Percentiles rank a stretch among this genome's conserved stretches.
These are phyloP conservation scores for Helogale parvula DNA, from an alignment of 2,113 vertebrate genomes.

Conservation along the genomic window DNA sequence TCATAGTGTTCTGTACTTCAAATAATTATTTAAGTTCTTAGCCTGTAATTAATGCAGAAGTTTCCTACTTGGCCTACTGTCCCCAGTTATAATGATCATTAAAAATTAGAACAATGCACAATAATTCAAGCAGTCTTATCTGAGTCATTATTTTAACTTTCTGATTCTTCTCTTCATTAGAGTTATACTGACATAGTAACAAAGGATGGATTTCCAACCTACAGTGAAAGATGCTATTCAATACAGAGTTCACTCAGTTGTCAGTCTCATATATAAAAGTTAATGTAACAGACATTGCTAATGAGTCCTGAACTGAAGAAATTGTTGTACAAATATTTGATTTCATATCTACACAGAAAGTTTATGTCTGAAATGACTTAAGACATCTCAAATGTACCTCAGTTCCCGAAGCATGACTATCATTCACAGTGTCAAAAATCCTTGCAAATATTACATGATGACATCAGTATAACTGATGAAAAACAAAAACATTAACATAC, in stretches of 20 bases:
- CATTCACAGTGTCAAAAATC: not conserved
- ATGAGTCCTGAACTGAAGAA: not conserved
- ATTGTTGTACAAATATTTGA: not conserved
- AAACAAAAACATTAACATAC: not conserved
- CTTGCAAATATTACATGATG: not conserved
- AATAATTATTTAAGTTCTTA: conserved; percentile 43
- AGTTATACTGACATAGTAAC: not conserved
- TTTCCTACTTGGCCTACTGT: not conserved
- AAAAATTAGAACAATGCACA: not conserved
- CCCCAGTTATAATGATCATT: not conserved
- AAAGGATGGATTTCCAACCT: not conserved
- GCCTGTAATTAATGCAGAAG: not conserved
- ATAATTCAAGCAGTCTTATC: not conserved
- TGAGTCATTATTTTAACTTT: not conserved
- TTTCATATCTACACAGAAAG: not conserved
- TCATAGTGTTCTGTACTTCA: conserved; percentile 7
- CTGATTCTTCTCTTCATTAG: not conserved
- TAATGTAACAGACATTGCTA: not conserved
- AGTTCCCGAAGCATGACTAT: not conserved
- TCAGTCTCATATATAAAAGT: not conserved
- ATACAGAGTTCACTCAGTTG: not conserved
- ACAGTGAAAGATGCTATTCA: not conserved
- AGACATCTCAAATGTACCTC: not conserved
- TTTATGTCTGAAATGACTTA: not conserved
- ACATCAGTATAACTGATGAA: not conserved